These are phyloP conservation scores for Eugnorisma glareosa DNA, from an alignment of 2,888 invertebrate genomes.

Conservation along the genomic window DNA sequence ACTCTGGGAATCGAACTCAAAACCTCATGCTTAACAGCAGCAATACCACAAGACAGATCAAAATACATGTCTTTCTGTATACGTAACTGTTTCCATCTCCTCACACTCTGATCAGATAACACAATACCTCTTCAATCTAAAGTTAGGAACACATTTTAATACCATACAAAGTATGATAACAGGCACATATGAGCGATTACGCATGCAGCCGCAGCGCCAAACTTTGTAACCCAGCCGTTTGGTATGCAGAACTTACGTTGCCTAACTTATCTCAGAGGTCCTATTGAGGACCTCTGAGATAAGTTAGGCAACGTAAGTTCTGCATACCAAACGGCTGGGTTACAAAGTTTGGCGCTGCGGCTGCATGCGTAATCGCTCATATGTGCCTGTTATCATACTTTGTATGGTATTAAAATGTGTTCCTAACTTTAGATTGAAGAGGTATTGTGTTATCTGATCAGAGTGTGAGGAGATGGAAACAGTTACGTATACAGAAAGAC, in stretches of 20 bases:
- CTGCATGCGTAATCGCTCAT: constrained; percentile 71
- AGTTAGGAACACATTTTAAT: constrained; percentile 23
- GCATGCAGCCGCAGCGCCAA: constrained; percentile 73
- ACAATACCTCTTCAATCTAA: constrained; percentile 11
- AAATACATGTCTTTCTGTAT: neutral
- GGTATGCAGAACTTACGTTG: constrained; percentile 78
- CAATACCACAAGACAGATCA: neutral
- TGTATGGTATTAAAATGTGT: constrained; percentile 25
- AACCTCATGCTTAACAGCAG: neutral
- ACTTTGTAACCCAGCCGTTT: constrained; percentile 79
- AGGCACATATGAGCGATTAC: constrained; percentile 67
- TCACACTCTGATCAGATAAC: neutral
- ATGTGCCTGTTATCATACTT: constrained; percentile 53
- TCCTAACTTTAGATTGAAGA: constrained; percentile 15
- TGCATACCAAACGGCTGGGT: constrained; percentile 80
- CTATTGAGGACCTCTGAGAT: constrained; percentile 71
- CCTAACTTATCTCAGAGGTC: constrained; percentile 75
- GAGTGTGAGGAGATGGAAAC: neutral
- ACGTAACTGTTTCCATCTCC: neutral
- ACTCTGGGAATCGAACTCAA: neutral
- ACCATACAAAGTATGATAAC: constrained; percentile 39
- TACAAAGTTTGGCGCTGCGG: constrained; percentile 77
- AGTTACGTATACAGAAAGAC: neutral
- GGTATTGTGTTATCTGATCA: neutral
- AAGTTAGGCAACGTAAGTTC: constrained; percentile 77